phyloP scores from a whole-genome alignment of 2,113 vertebrate species.

The Chauna torquata region DNA sequence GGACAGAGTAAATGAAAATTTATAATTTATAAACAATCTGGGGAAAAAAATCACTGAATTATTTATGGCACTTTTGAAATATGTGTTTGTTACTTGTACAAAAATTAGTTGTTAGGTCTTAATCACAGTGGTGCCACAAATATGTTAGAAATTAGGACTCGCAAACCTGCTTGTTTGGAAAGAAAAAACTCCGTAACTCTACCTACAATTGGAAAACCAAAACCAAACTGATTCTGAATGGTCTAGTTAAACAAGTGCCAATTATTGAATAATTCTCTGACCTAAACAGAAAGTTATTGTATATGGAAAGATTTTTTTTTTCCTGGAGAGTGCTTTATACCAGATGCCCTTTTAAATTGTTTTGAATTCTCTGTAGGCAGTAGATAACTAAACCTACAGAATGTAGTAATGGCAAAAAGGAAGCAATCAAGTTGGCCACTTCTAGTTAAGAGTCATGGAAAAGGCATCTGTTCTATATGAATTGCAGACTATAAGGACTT shows the following conservation, averaged over 20 bases:
- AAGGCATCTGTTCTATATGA: conserved; percentile 93
- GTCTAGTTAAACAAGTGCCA: conserved; percentile 89
- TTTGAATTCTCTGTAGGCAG: conserved; percentile 88
- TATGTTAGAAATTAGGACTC: conserved; percentile 77
- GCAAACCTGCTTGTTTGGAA: conserved; percentile 69
- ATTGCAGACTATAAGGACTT: conserved; percentile 81
- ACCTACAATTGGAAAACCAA: conserved; percentile 78
- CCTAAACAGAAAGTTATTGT: conserved; percentile 87
- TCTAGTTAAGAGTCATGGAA: conserved; percentile 76
- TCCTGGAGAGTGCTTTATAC: conserved; percentile 78
- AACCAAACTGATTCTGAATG: conserved; percentile 77
- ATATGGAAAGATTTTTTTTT: conserved; percentile 73
- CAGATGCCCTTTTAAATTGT: conserved; percentile 94
- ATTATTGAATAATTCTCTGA: conserved; percentile 90
- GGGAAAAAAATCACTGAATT: conserved; percentile 77
- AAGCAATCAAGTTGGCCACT: conserved; percentile 90
- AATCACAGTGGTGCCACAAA: conserved; percentile 77
- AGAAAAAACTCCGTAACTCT: conserved; percentile 73
- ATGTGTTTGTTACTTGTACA: conserved; percentile 80
- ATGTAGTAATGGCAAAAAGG: conserved; percentile 84
- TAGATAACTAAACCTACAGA: conserved; percentile 85
- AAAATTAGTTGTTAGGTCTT: conserved; percentile 80
- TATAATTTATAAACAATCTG: conserved; percentile 86
- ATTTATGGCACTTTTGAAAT: conserved; percentile 82
- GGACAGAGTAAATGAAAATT: conserved; percentile 82